Evolutionary conservation across 64 coral and sea anemone genomes (phyloP).

Genomic region (Montipora capricornis): DNA sequence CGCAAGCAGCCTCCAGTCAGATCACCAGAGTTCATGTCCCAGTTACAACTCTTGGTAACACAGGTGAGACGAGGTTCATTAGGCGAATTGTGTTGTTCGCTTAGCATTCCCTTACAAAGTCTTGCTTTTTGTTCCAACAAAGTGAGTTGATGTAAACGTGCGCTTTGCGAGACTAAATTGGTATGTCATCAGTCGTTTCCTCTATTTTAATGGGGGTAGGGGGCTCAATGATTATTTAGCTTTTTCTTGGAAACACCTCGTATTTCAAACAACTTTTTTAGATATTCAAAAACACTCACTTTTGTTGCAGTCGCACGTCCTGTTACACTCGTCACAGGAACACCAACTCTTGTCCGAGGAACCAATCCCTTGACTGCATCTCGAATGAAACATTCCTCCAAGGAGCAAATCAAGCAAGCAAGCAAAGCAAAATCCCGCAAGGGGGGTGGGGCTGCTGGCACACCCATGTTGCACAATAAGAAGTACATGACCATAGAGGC

Average conservation of each 20-base stretch:
- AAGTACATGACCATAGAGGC: slow-evolving; percentile 80
- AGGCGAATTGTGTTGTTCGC: not conserved
- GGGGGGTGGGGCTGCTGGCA: not conserved
- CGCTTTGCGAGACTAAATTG: too few relatives aligned
- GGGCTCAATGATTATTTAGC: too few relatives aligned
- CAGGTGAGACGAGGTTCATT: not conserved
- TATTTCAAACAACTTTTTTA: too few relatives aligned
- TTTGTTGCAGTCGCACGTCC: slow-evolving; percentile 6
- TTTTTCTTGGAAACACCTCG: not conserved
- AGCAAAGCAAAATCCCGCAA: slow-evolving; percentile 78
- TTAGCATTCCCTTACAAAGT: too few relatives aligned
- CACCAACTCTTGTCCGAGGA: slow-evolving; percentile 15
- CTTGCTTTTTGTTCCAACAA: too few relatives aligned
- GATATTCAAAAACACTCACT: not conserved
- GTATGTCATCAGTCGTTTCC: too few relatives aligned
- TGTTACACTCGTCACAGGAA: slow-evolving; percentile 7
- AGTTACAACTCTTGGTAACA: not conserved
- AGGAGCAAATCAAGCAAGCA: slow-evolving; percentile 88
- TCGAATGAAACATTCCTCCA: slow-evolving; percentile 93
- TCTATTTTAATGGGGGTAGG: too few relatives aligned
- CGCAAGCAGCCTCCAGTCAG: not conserved
- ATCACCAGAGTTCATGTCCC: not conserved
- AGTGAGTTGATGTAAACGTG: too few relatives aligned
- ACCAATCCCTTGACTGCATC: slow-evolving; percentile 50
- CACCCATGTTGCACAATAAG: slow-evolving; percentile 51